Percentiles rank a stretch among this genome's conserved stretches.
These are phyloP conservation scores for Vipera latastei DNA, from an alignment of 2,797 vertebrate species.

Conservation along the genomic window DNA sequence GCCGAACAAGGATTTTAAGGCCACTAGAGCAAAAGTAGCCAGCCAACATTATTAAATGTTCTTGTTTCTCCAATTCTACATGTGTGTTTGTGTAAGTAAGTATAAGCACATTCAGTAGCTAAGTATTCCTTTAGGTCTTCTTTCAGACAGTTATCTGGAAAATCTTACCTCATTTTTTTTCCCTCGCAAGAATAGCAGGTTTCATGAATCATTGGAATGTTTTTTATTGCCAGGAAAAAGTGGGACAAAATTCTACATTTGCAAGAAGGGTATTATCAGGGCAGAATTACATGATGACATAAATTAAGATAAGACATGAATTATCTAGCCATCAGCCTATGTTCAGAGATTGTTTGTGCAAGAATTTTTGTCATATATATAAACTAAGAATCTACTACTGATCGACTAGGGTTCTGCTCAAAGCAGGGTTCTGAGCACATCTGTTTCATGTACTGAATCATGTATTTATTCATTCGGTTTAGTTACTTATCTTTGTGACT, in stretches of 20 bases:
- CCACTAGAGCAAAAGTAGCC: slow-evolving; percentile 41
- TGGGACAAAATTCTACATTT: slow-evolving; percentile 63
- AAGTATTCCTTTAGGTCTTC: slow-evolving; percentile 78
- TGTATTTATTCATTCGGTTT: background rate
- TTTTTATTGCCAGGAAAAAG: slow-evolving; percentile 77
- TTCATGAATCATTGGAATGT: slow-evolving; percentile 71
- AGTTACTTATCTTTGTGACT: background rate
- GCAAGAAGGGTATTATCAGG: slow-evolving; percentile 67
- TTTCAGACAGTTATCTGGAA: slow-evolving; percentile 75
- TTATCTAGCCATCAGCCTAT: slow-evolving; percentile 47
- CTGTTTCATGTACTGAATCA: background rate
- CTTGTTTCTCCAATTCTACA: slow-evolving; percentile 48
- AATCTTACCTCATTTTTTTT: slow-evolving; percentile 77
- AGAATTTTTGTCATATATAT: background rate
- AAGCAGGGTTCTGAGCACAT: background rate
- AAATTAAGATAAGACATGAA: slow-evolving; percentile 58
- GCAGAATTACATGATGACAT: slow-evolving; percentile 52
- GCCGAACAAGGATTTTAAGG: slow-evolving; percentile 41
- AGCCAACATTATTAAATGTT: slow-evolving; percentile 36
- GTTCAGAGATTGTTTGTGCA: background rate
- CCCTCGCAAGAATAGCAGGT: slow-evolving; percentile 77
- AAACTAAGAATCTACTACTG: background rate
- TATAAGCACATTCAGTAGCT: slow-evolving; percentile 77
- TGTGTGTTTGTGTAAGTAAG: slow-evolving; percentile 61
- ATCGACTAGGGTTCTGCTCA: background rate